These are phyloP conservation scores for Semicossyphus pulcher DNA, from an alignment of 2,113 vertebrate species.

Conservation along the genomic window DNA sequence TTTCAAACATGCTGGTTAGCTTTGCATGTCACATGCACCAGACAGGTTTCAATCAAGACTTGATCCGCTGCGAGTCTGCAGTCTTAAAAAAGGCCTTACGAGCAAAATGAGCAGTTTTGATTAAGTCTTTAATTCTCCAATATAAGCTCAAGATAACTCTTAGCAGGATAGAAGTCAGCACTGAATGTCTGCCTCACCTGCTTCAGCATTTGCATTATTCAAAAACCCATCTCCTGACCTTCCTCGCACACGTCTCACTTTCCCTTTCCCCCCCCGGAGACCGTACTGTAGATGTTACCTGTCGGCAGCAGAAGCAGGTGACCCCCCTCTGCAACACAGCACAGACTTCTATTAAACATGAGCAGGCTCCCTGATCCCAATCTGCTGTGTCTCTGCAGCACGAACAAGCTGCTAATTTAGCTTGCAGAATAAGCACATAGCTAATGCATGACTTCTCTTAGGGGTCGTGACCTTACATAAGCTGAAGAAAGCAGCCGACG, in stretches of 20 bases:
- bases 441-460: not conserved
- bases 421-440: too few species aligned
- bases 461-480: conserved; percentile 33
- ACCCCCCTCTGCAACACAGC: conserved; percentile 3
- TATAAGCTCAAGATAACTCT: too few species aligned
- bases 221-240: not conserved
- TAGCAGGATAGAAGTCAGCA: too few species aligned
- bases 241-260: conserved; percentile 29
- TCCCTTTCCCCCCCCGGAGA: not conserved
- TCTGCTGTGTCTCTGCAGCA: conserved; percentile 8
- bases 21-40: too few species aligned
- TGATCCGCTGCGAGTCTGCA: too few species aligned
- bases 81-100: too few species aligned
- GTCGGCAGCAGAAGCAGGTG: conserved; percentile 15
- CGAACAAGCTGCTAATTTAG: too few species aligned
- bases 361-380: not conserved
- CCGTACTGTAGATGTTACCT: conserved; percentile 28
- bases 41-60: too few species aligned
- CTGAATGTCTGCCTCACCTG: conserved; percentile 15
- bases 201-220: conserved; percentile 31
- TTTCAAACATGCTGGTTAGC: too few species aligned
- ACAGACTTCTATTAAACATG: not conserved
- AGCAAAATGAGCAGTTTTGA: too few species aligned
- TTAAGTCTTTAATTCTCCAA: too few species aligned
- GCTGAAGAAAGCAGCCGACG: not conserved